phyloP scores from a whole-genome alignment of 2,888 invertebrate species.

The Helicoverpa assulta region DNA sequence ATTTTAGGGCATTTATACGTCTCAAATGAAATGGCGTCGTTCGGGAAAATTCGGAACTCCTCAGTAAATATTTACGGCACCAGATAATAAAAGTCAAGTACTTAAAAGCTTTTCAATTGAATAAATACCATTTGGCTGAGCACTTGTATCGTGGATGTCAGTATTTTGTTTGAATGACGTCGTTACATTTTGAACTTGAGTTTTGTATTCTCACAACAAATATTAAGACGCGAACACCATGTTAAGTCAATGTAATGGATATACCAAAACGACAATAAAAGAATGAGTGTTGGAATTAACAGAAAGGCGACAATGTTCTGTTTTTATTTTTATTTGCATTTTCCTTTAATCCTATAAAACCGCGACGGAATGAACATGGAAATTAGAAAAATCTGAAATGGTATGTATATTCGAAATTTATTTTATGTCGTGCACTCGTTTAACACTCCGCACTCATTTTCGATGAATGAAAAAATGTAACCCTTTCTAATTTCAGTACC shows the following conservation, averaged over 20 bases:
- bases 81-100: constrained; percentile 38
- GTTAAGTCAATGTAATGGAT: constrained; percentile 81
- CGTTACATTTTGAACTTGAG: constrained; percentile 71
- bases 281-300: constrained; percentile 91
- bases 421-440: constrained; percentile 82
- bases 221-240: constrained; percentile 82
- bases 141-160: constrained; percentile 25
- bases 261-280: constrained; percentile 89
- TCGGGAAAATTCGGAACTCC: constrained; percentile 56
- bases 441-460: constrained; percentile 85
- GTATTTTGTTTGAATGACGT: constrained; percentile 70
- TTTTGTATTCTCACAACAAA: constrained; percentile 90
- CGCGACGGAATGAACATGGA: constrained; percentile 70
- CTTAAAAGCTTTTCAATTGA: constrained; percentile 55
- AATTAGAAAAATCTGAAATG: constrained; percentile 77
- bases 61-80: constrained; percentile 21
- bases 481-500: not conserved
- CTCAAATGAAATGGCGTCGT: constrained; percentile 77
- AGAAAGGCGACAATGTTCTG: constrained; percentile 82
- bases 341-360: constrained; percentile 75
- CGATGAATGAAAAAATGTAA: constrained; percentile 73
- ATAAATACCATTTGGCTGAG: constrained; percentile 39
- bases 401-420: constrained; percentile 87
- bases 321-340: constrained; percentile 80
- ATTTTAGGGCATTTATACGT: constrained; percentile 76